These are phyloP conservation scores for Trachelus iudaicus DNA, from an alignment of 2,888 invertebrate species.

Conservation along the genomic window DNA sequence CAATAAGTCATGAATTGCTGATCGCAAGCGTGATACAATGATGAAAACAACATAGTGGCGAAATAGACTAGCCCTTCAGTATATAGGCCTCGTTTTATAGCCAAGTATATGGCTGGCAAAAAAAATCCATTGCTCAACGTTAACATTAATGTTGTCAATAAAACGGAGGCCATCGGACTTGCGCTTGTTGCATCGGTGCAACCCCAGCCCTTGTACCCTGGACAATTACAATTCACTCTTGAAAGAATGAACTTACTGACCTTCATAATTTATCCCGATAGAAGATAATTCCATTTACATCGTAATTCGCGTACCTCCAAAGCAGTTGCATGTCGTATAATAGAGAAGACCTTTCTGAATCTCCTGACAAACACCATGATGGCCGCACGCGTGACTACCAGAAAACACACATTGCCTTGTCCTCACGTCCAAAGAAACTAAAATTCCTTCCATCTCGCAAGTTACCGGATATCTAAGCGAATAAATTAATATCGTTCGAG, in stretches of 20 bases:
- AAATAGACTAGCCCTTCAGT: constrained; percentile 70
- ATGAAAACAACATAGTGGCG: constrained; percentile 71
- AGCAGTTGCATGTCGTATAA: constrained; percentile 66
- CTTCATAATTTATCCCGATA: not conserved
- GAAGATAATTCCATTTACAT: not conserved
- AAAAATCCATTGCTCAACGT: constrained; percentile 72
- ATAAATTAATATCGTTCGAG: constrained; percentile 1
- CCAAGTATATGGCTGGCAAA: constrained; percentile 69
- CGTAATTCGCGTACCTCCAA: constrained; percentile 55
- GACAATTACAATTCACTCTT: constrained; percentile 9
- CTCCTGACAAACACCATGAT: constrained; percentile 66
- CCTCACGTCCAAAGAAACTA: constrained; percentile 64
- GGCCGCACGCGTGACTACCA: constrained; percentile 62
- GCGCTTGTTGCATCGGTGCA: constrained; percentile 69
- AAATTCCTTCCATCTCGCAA: constrained; percentile 62
- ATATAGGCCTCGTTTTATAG: constrained; percentile 66
- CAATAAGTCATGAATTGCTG: constrained; percentile 66
- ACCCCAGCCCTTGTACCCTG: constrained; percentile 71
- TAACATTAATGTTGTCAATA: constrained; percentile 65
- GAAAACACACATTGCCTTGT: constrained; percentile 65
- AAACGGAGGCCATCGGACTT: constrained; percentile 54
- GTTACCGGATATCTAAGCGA: constrained; percentile 48
- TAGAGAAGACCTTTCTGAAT: constrained; percentile 65
- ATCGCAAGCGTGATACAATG: constrained; percentile 74
- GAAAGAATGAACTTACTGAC: constrained; percentile 7